phyloP scores from a whole-genome alignment of 2,113 vertebrate species.

The Echinops telfairi region DNA sequence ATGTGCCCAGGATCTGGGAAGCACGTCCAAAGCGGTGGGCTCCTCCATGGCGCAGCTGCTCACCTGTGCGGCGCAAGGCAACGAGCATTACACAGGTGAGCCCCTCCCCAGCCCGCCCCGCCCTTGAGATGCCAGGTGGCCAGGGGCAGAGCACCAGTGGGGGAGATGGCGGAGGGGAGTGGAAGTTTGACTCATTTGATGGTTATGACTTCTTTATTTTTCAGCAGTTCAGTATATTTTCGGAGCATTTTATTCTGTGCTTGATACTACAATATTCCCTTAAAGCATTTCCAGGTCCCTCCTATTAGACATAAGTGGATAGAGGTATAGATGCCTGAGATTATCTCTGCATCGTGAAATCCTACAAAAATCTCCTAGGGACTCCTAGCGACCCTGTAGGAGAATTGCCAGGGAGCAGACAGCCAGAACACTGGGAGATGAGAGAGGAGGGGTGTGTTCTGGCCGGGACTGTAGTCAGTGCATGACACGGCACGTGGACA shows the following conservation, averaged over 20 bases:
- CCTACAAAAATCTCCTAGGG: neutral
- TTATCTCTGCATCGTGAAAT: neutral
- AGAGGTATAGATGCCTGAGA: neutral
- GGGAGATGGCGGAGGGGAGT: neutral
- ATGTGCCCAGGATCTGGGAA: conserved; percentile 98
- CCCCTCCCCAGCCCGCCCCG: too few species aligned
- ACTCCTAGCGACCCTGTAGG: too few species aligned
- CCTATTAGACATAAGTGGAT: neutral
- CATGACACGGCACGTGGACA: too few species aligned
- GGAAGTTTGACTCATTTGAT: neutral
- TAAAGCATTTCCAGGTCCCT: too few species aligned
- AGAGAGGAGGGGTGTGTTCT: too few species aligned
- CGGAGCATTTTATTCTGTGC: neutral
- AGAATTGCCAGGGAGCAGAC: neutral
- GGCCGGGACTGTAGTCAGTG: too few species aligned
- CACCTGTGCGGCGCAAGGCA: conserved; percentile 98
- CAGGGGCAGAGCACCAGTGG: neutral
- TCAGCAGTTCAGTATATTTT: neutral
- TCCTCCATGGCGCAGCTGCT: conserved; percentile 98
- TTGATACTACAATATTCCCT: neutral
- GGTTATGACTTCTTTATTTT: neutral
- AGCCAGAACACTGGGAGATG: neutral
- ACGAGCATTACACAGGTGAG: conserved; percentile 98
- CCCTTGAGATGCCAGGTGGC: neutral
- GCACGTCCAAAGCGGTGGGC: conserved; percentile 97